A percentile compares a stretch with the other conserved stretches of the same genome.
These are phyloP conservation scores for Malurus cyaneus DNA, from an alignment of 2,113 vertebrate species.

Conservation along the genomic window DNA sequence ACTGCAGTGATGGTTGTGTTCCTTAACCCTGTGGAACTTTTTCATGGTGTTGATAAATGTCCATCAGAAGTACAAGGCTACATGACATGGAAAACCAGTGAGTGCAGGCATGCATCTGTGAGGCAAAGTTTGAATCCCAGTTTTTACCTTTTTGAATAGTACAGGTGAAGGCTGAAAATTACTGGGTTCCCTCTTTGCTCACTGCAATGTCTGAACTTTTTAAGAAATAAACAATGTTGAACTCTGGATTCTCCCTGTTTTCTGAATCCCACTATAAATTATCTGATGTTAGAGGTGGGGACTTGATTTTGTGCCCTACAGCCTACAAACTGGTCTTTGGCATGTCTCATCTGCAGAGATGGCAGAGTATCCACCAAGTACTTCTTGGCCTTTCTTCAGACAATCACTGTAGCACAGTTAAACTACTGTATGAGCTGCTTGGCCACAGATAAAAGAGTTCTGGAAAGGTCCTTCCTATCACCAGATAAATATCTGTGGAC, in stretches of 20 bases:
- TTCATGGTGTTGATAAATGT: not conserved
- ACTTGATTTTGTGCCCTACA: not conserved
- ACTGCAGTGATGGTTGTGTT: not conserved
- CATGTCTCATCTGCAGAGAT: not conserved
- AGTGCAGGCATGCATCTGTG: not conserved
- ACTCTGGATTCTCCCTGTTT: not conserved
- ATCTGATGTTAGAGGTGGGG: not conserved
- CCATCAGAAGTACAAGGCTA: not conserved
- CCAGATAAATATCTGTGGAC: not conserved
- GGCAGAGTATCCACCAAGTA: not conserved
- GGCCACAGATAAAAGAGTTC: not conserved
- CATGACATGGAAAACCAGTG: not conserved
- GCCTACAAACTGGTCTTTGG: not conserved
- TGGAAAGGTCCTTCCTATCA: not conserved
- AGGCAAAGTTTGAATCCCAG: not conserved
- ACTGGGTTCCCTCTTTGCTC: not conserved
- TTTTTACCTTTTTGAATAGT: not conserved
- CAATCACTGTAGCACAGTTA: constrained; percentile 1
- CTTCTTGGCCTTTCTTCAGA: constrained; percentile 18
- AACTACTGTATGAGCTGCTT: not conserved
- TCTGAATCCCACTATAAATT: not conserved
- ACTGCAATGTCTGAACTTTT: not conserved
- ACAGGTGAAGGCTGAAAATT: not conserved
- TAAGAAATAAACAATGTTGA: not conserved
- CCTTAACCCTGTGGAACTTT: not conserved